Evolutionary conservation across 1,140 invertebrate genomes (phyloP).

Genomic region (Protaetia brevitarsis): DNA sequence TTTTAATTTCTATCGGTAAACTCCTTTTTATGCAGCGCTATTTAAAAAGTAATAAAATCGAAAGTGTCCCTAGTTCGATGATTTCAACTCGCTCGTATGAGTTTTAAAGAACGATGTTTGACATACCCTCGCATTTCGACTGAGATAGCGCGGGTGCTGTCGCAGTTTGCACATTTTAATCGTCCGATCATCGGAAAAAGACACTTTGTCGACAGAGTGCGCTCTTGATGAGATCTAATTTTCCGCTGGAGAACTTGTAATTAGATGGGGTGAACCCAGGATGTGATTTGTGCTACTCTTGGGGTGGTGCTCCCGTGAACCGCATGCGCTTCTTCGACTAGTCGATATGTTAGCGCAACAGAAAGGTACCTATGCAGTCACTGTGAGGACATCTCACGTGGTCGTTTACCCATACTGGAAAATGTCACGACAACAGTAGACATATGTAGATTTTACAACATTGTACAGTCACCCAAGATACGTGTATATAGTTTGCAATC

Average conservation of each 20-base stretch:
- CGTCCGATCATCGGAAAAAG: conserved; percentile 9
- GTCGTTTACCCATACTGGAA: not conserved
- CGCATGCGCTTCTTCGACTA: not conserved
- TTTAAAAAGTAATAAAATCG: too few relatives aligned
- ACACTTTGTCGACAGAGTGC: conserved; percentile 1
- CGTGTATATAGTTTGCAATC: too few relatives aligned
- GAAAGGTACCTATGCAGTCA: not conserved
- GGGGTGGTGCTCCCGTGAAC: not conserved
- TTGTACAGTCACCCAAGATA: too few relatives aligned
- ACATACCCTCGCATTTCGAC: too few relatives aligned
- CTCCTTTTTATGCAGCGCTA: too few relatives aligned
- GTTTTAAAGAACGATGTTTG: too few relatives aligned
- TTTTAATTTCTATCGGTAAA: too few relatives aligned
- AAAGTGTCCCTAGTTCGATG: too few relatives aligned
- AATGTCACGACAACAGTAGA: too few relatives aligned
- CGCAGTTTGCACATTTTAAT: conserved; percentile 11
- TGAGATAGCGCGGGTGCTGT: not conserved
- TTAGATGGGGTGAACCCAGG: conserved; percentile 10
- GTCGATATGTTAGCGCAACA: not conserved
- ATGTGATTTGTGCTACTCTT: conserved; percentile 2
- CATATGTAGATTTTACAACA: too few relatives aligned
- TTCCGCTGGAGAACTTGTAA: conserved; percentile 10
- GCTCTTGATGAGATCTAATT: conserved; percentile 14
- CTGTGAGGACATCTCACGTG: not conserved
- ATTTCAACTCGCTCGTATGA: too few relatives aligned